Evolutionary conservation across 2,797 vertebrate species (phyloP).

Genomic region (Coregonus sp.): DNA sequence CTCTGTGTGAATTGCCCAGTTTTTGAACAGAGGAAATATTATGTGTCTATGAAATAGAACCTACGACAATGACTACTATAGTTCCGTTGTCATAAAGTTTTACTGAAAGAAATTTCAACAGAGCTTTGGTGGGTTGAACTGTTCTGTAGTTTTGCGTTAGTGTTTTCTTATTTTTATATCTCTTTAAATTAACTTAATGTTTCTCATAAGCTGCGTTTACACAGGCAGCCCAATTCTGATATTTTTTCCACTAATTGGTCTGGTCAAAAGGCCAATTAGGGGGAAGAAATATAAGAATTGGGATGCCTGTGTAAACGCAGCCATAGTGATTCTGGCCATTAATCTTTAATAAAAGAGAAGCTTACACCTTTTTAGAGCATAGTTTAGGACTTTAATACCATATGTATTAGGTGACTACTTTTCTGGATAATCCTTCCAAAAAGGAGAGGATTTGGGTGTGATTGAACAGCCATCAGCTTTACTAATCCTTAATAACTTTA

Average conservation of each 20-base stretch:
- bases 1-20: constrained; percentile 18
- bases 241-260: too few relatives aligned
- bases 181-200: too few relatives aligned
- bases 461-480: constrained; percentile 34
- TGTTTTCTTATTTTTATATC: too few relatives aligned
- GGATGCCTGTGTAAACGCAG: too few relatives aligned
- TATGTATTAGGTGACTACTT: constrained; percentile 46
- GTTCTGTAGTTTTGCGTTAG: too few relatives aligned
- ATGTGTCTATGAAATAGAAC: background rate
- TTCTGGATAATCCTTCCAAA: constrained; percentile 49
- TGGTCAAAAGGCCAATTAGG: too few relatives aligned
- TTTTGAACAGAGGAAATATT: background rate
- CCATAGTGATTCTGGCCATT: constrained; percentile 25
- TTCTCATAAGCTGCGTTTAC: too few relatives aligned
- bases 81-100: background rate
- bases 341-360: constrained; percentile 42
- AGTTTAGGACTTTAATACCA: constrained; percentile 52
- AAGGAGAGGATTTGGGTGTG: constrained; percentile 46
- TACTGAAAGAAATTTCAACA: too few relatives aligned
- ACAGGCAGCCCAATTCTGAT: too few relatives aligned
- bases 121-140: too few relatives aligned
- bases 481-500: constrained; percentile 47
- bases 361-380: constrained; percentile 48
- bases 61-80: background rate
- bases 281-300: too few relatives aligned